phyloP scores from a whole-genome alignment of 2,113 vertebrate genomes.

The Scytalopus superciliaris region DNA sequence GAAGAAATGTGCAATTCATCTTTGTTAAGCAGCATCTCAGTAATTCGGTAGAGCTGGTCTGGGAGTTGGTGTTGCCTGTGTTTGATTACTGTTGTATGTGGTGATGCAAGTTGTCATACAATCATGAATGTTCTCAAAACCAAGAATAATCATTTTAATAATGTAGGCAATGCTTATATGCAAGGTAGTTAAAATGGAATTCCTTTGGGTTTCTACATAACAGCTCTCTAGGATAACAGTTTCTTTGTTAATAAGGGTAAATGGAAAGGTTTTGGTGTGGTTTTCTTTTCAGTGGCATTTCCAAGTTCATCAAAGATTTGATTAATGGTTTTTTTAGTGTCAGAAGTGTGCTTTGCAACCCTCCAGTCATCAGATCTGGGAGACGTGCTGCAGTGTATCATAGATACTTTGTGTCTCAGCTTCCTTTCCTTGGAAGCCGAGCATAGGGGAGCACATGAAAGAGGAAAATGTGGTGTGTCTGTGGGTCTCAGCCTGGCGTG shows the following conservation, averaged over 20 bases:
- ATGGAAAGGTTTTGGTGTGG: neutral
- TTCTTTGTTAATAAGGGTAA: neutral
- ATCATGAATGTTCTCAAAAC: neutral
- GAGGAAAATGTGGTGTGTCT: neutral
- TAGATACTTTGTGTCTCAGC: neutral
- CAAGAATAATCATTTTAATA: constrained; percentile 23
- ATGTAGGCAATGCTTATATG: neutral
- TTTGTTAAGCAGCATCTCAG: neutral
- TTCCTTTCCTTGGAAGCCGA: neutral
- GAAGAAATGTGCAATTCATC: neutral
- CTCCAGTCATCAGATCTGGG: neutral
- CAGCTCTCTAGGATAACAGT: neutral
- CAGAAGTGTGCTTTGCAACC: neutral
- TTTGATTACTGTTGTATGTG: neutral
- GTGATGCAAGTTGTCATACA: neutral
- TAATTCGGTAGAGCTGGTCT: neutral
- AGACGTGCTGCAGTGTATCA: neutral
- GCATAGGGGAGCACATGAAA: neutral
- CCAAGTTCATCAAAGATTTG: neutral
- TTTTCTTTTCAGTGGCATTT: neutral
- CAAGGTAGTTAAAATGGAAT: neutral
- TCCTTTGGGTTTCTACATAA: constrained; percentile 1
- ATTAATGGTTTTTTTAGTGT: neutral
- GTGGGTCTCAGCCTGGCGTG: neutral
- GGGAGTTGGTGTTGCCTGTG: neutral